Percentiles rank a stretch among this genome's conserved stretches.
Evolutionary conservation across 2,888 invertebrate species (phyloP).

Genomic region (Xanthostigma xanthostigma): DNA sequence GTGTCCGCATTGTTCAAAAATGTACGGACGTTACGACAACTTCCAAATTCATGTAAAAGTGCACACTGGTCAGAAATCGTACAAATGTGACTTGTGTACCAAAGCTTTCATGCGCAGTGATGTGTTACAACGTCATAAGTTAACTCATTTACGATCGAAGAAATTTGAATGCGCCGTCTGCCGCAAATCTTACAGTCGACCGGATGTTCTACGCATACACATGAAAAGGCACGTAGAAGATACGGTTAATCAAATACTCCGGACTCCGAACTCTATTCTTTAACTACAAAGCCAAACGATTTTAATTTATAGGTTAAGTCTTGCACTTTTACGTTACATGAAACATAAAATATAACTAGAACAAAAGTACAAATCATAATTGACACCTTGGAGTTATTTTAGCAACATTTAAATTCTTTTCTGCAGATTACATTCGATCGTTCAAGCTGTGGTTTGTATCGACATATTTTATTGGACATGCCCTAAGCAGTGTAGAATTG

Average conservation of each 20-base stretch:
- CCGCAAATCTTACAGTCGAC: neutral
- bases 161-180: slow-evolving; percentile 1
- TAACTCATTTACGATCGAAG: neutral
- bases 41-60: slow-evolving; percentile 2
- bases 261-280: no score
- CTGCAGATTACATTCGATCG: no score
- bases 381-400: no score
- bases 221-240: slow-evolving; percentile 3
- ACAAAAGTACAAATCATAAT: no score
- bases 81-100: slow-evolving; percentile 1
- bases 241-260: neutral
- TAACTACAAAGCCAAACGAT: no score
- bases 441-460: no score
- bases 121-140: slow-evolving; percentile 3
- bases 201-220: slow-evolving; percentile 4
- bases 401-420: no score
- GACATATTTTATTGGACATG: no score
- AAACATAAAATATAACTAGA: no score
- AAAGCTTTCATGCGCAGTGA: slow-evolving; percentile 4
- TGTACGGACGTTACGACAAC: slow-evolving; percentile 2
- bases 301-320: no score
- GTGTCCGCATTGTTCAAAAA: neutral
- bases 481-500: no score
- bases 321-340: no score
- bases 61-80: neutral